Evolutionary conservation across 2,888 invertebrate species (phyloP), one percentile per base, ranked within the genome.

Genomic region (Elaeidobius kamerunicus): DNA sequence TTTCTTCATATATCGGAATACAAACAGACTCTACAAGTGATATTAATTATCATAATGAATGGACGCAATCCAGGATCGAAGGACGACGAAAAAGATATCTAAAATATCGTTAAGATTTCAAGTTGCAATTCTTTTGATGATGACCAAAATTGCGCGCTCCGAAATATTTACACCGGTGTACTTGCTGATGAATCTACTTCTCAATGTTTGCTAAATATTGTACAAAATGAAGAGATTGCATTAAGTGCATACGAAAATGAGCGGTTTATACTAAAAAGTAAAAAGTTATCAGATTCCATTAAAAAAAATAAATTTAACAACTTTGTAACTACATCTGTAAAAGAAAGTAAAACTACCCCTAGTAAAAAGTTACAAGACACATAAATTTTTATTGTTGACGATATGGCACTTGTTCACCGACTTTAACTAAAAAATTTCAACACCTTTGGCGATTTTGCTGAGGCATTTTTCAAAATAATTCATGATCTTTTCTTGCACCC

Each of bases 31-130:
- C 40, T 15, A 56, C 55, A 41, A 17, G 47, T 35, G 57, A 59
- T 48, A 56, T 60, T 57, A 57, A 57, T 56, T 19, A 3, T 49
- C 60, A 60, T 60, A 58, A 55, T 58, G 60, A 59, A 55, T 58
- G 56, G 59, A 56, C 47, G 12, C 46, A 58, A 59, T 55, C 48
- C 9, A 59, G 60, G 46, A 60, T 59, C 17, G n/a, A 50, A 51
- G 32, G 59, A 53, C 43, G 60, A 63, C 55, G 55, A 60, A 60
- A 42, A 58, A 15, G 56, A 55, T 59, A 49, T 62, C 55, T 18
- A 55, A 59, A 58, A 51, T 44, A 50, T 59, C 12, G 43, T 59
- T n/a, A 44, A 54, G 34, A 15, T 51, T 49, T 59, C 38, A 56
- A 40, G 32, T 40, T 59, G 49, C 36, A 59, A 59, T 48, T 53